Percentiles rank a stretch among this genome's conserved stretches.
phyloP scores from a whole-genome alignment of 2,888 invertebrate genomes.

The Cancer borealis region DNA sequence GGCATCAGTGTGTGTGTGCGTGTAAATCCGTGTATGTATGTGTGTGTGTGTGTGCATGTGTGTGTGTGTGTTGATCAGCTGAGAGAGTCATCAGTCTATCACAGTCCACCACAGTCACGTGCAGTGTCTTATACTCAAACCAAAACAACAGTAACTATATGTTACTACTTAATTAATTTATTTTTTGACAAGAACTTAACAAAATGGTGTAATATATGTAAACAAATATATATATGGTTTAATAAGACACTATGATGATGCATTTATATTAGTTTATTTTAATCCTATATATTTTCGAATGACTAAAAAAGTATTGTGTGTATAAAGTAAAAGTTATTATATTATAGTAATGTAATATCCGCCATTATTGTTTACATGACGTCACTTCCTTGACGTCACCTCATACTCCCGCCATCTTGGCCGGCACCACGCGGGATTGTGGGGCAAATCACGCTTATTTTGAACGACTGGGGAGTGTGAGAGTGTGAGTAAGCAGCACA shows the following conservation, averaged over 20 bases:
- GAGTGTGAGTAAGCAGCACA: constrained; percentile 20
- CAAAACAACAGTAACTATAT: no score
- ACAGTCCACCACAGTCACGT: background rate
- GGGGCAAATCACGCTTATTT: constrained; percentile 79
- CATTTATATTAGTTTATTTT: background rate
- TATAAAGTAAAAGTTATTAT: constrained; percentile 9
- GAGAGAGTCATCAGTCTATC: background rate
- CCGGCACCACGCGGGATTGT: constrained; percentile 91
- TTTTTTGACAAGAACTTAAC: no score
- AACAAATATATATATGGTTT: background rate
- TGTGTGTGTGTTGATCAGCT: background rate
- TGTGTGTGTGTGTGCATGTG: background rate
- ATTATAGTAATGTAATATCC: background rate
- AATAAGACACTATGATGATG: background rate
- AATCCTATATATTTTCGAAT: background rate
- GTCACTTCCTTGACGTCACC: constrained; percentile 75
- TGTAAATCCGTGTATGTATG: no score
- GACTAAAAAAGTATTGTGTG: background rate
- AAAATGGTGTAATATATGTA: background rate
- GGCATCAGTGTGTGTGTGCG: background rate
- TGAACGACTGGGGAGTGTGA: constrained; percentile 53
- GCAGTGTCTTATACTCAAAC: no score
- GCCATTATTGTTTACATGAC: constrained; percentile 77
- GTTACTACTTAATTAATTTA: no score
- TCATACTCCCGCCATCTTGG: constrained; percentile 88